Base-by-base conservation (phyloP, 2,113 vertebrate species). In the Ammodramus savannarum region DNA sequence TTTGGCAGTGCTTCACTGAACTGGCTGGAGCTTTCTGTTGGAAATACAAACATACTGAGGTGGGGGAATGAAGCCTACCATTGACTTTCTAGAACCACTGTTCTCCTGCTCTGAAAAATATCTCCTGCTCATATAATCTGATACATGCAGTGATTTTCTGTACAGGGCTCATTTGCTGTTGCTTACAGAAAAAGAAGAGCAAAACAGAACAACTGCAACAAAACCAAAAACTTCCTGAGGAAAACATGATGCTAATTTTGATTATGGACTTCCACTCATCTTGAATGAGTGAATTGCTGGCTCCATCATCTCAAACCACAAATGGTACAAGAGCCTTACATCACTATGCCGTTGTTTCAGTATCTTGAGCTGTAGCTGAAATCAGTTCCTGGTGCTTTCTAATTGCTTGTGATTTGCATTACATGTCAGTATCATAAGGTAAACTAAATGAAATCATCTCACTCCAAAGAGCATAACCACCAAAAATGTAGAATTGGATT, bases 371-470 rank as follows among this genome's bases (percentile, higher is more conserved):
- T 72, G 36, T 7, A 78, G 31, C 44, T 85, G 52, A 82, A 91
- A 34, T 68, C 49, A 46, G 31, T 38, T 79, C 27, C 66, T 72
- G 57, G 14, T 63, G 39, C 43, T 78, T 91, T 78, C 51, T 44
- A 59, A 48, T 67, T 67, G 29, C 48, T 63, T 71, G n/a, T 78
- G 41, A 79, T 82, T 76, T 73, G 20, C 19, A 26, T 51, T 68
- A 16, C 26, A 8, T 11, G 4, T 38, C 80, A 89, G 52, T 19
- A 17, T 93, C 27, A 12, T 15, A n/a, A 76, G 25, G 41, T 44
- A 72, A 91, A 82, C 62, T 34, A 74, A 74, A 85, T 34, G 78
- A 85, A 78, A 82, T 68, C 22, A 18, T 29, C 66, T 65, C 49
- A 17, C 16, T 78, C 27, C 31, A 63, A 71, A 78, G 55, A 77